These are phyloP conservation scores for Leptosomus discolor DNA, from an alignment of 2,113 vertebrate species.

Conservation along the genomic window DNA sequence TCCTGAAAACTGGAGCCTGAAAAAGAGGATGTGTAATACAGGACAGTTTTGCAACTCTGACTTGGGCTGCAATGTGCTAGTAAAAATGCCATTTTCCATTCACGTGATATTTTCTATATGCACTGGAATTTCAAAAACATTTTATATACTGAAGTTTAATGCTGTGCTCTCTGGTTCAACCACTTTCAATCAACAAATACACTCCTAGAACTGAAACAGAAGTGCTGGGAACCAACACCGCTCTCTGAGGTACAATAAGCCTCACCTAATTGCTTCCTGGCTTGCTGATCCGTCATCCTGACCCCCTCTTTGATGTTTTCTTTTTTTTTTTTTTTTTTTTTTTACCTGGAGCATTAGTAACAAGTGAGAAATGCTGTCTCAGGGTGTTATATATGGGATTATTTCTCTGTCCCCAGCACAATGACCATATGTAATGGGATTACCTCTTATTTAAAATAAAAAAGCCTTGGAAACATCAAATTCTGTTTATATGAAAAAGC, in stretches of 20 bases:
- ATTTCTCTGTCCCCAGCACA: not conserved
- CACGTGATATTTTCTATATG: not conserved
- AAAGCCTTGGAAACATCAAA: not conserved
- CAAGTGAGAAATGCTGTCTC: slow-evolving; percentile 22
- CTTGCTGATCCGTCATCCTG: slow-evolving; percentile 39
- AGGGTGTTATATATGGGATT: not conserved
- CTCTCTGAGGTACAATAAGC: slow-evolving; percentile 42
- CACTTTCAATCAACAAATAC: not conserved
- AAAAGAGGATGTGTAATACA: not conserved
- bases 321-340: not conserved
- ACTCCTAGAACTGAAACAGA: slow-evolving; percentile 3
- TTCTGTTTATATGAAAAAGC: not conserved
- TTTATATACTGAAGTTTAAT: not conserved
- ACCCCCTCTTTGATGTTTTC: slow-evolving; percentile 25
- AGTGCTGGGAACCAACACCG: not conserved
- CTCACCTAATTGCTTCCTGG: slow-evolving; percentile 63
- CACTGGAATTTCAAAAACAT: not conserved
- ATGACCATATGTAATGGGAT: not conserved
- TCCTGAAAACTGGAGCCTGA: not conserved
- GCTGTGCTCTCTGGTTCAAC: not conserved
- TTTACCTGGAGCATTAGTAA: not conserved
- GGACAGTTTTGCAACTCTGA: not conserved
- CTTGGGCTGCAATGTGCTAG: not conserved
- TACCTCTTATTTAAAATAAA: slow-evolving; percentile 13
- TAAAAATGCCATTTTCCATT: not conserved